Conservation (phyloP, 2,888 invertebrate genomes). For the Macaria liturata region DNA sequence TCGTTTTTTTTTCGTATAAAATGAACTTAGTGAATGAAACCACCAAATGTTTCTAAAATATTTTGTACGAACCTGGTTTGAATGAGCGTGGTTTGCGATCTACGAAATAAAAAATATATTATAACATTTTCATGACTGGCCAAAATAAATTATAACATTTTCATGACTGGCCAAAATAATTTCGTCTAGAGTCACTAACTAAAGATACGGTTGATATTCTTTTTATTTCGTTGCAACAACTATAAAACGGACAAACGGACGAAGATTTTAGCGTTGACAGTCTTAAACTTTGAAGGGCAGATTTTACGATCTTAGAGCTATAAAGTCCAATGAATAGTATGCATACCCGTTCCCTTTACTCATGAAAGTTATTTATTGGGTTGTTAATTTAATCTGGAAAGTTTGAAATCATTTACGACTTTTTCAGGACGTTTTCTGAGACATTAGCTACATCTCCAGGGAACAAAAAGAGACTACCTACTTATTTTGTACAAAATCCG, state of each 20-base stretch:
- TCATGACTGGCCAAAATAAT: too few relatives aligned
- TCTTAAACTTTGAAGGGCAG: slow-evolving; percentile 26
- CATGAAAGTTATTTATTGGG: slow-evolving; percentile 26
- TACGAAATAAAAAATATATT: too few relatives aligned
- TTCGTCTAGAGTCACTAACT: slow-evolving; percentile 29
- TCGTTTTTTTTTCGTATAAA: neutral
- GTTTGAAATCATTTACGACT: slow-evolving; percentile 19
- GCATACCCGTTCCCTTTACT: slow-evolving; percentile 25
- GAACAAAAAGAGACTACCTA: too few relatives aligned
- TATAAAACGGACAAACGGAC: slow-evolving; percentile 41
- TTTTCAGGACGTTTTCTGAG: slow-evolving; percentile 10
- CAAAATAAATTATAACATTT: too few relatives aligned
- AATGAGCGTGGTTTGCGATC: too few relatives aligned
- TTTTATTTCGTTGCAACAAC: slow-evolving; percentile 43
- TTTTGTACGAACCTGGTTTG: too few relatives aligned
- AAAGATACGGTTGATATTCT: slow-evolving; percentile 43
- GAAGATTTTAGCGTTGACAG: slow-evolving; percentile 27
- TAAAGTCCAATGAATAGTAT: slow-evolving; percentile 19
- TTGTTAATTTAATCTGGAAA: slow-evolving; percentile 23
- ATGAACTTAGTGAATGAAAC: too few relatives aligned
- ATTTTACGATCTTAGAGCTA: slow-evolving; percentile 25
- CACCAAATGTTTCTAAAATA: too few relatives aligned
- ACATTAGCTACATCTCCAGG: too few relatives aligned
- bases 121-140: too few relatives aligned
- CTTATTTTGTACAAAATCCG: too few relatives aligned